phyloP scores from a whole-genome alignment of 2,113 vertebrate species.

The Corythornis vintsioides region DNA sequence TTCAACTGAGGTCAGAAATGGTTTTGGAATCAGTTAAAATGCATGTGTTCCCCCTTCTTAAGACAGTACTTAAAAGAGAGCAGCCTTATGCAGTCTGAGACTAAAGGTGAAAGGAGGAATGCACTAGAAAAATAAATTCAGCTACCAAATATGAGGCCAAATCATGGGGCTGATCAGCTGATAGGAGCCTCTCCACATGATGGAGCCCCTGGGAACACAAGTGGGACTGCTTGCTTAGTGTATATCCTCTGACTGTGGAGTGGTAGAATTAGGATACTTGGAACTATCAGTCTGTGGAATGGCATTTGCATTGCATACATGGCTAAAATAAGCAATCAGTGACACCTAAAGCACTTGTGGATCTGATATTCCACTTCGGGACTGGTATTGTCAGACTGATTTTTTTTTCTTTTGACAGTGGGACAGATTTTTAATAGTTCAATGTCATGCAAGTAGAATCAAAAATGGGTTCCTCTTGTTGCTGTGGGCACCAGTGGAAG shows the following conservation, averaged over 20 bases:
- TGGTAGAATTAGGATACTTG: neutral
- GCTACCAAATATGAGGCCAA: neutral
- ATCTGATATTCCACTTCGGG: neutral
- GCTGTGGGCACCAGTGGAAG: neutral
- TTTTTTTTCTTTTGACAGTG: too few relatives aligned
- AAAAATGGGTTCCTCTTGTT: neutral
- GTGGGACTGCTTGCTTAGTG: neutral
- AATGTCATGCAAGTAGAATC: neutral
- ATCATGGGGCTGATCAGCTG: neutral
- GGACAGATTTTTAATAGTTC: too few relatives aligned
- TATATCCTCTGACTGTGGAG: neutral
- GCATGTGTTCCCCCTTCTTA: fast-evolving
- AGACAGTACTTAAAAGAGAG: neutral
- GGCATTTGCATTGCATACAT: fast-evolving
- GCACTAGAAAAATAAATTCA: neutral
- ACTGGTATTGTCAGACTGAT: too few relatives aligned
- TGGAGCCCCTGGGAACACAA: neutral
- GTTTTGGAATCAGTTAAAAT: neutral
- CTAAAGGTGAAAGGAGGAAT: neutral
- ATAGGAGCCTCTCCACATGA: fast-evolving
- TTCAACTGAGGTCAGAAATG: neutral
- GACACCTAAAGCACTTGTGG: neutral
- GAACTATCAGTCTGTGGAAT: neutral
- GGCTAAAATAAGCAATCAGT: neutral
- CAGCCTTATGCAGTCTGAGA: neutral